Evolutionary conservation across 2,113 vertebrate genomes (phyloP), one percentile per base, ranked within the genome.

Genomic region (Nerophis lumbriciformis): DNA sequence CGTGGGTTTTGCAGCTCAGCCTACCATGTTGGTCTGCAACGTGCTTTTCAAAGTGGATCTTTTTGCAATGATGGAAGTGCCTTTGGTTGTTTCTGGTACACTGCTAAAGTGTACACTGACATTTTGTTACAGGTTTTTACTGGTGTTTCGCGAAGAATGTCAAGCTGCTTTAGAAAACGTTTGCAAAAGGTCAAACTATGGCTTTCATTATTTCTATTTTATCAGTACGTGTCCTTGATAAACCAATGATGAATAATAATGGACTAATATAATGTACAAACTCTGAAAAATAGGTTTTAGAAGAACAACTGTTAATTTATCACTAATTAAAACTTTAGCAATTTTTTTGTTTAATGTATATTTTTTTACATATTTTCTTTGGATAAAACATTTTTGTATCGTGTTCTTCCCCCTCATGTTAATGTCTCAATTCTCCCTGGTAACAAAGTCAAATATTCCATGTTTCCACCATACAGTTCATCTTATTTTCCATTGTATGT

Each of bases 1-100:
- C 64, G 69, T 70, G 55, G 49, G 62, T 75, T 73, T 61, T 85
- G 73, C 19, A 73, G 86, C 92, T 86, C 90, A 90, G 90, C 82
- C 90, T 90, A 28, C 87, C 88, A 78, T 83, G 85, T 60, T 79
- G 28, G 28, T 28, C 28, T 28, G 28, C 28, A 3, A 35, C 36
- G 28, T 61, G 6, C 54, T 74, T 38, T 62, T 75, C 28, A 38
- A 19, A 47, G 57, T 75, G 48, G 53, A 70, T 59, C 8, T 65
- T 70, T 77, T 73, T 81, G 13, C 12, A 76, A 73, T 72, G 73
- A 77, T 82, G 82, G 76, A 83, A 86, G 87, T 88, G 87, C 87
- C 87, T 87, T 86, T 48, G 8, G 66, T 83, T 4, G n/a, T 73
- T 69, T 77, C 16, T 77, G 13, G 76, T 71, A 50, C 39, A 48